Conservation (phyloP, 2,797 vertebrate genomes). For the Fistularia tabacaria region DNA sequence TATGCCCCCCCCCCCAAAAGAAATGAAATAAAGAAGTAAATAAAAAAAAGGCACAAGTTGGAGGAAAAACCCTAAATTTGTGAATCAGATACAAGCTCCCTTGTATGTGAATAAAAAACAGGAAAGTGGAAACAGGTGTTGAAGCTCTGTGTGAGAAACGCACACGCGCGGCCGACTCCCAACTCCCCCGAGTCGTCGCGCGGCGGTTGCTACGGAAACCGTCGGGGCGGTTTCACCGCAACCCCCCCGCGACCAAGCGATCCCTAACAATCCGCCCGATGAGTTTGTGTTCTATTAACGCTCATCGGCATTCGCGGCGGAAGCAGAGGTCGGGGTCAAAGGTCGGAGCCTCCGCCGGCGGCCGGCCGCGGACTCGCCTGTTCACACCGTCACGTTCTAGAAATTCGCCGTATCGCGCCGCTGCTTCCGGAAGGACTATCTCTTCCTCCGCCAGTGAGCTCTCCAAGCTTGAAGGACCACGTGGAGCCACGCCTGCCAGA, state of each 20-base stretch:
- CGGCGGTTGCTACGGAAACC: no score
- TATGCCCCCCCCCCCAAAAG: no score
- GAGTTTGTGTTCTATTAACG: constrained; percentile 33
- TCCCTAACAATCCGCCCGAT: constrained; percentile 2
- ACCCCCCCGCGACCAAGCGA: no score
- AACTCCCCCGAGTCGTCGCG: constrained; percentile 33
- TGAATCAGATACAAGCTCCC: constrained; percentile 62
- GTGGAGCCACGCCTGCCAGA: constrained; percentile 24
- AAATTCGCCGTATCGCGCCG: no score
- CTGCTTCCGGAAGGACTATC: constrained; percentile 1
- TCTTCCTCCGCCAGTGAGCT: constrained; percentile 44
- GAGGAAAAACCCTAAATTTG: no score
- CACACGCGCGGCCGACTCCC: constrained; percentile 54
- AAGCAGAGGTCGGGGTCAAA: constrained; percentile 69
- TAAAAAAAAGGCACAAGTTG: no score
- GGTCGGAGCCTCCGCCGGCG: constrained; percentile 47
- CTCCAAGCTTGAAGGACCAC: constrained; percentile 56
- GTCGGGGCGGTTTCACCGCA: no score
- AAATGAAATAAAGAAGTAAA: constrained; percentile 45
- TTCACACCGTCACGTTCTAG: background rate
- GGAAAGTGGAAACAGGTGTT: constrained; percentile 59
- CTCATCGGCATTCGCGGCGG: constrained; percentile 33
- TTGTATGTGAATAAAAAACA: constrained; percentile 72
- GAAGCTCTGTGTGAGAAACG: constrained; percentile 54
- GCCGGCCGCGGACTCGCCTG: no score